Base-by-base conservation (phyloP, 2,797 vertebrate species). In the Macrochelys suwanniensis region DNA sequence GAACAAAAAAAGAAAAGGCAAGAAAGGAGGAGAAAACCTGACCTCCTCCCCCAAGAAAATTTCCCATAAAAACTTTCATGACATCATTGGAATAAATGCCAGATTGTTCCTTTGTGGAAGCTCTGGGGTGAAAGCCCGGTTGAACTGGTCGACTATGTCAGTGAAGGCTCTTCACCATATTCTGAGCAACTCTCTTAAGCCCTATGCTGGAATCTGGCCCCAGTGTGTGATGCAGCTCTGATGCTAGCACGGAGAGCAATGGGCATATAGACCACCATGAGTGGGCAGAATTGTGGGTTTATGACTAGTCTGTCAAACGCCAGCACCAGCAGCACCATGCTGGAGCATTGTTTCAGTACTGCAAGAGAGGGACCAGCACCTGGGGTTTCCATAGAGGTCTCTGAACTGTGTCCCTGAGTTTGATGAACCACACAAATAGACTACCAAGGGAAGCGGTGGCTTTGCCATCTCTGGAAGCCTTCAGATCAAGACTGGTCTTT, bases 221-320 rank as follows among this genome's bases (percentile, higher is more conserved):
- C 84, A 78, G n/a, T 80, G 47, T 2, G 0, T 8, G 54, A 79
- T 47, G 23, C 84, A 77, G 45, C 51, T 25, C 37, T 47, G 33
- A n/a, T 8, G 2, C 21, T n/a, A 19, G 49, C 57, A 28, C 1
- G 11, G 1, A 68, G 87, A 59, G 49, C 2, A 4, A 8, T 1
- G 0, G 15, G 65, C 42, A 47, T 59, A 68, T 53, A 47, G 23
- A 42, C 53, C 88, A 28, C 47, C 42, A 21, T 16, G 12, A 11
- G 13, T 4, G 45, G 31, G 23, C 2, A 26, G 61, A 25, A 37
- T 78, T 37, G 33, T 31, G 57, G 31, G 51, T 77, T 77, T 47
- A 45, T 17, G 13, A 13, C 25, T 49, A 28, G 26, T 28, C 25
- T 31, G 45, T 45, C 42, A 77, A 76, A 77, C 4, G 26, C 26